A percentile compares a stretch with the other conserved stretches of the same genome.
Conservation (phyloP, 2,113 vertebrate genomes). For the Morone chrysops region DNA sequence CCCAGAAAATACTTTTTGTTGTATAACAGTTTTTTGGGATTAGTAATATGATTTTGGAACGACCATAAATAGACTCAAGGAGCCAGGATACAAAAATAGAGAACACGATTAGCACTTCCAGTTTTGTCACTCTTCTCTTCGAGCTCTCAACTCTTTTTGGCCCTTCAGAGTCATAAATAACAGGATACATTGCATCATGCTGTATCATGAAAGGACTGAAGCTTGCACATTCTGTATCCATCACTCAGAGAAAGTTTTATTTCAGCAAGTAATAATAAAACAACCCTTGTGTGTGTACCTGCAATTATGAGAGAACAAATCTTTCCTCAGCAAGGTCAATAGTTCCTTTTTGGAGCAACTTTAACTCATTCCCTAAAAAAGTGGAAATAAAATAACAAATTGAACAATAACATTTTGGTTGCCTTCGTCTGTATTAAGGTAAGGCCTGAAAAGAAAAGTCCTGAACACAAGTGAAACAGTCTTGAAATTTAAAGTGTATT, state of each 20-base stretch:
- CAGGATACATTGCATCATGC: not conserved
- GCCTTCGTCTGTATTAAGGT: not conserved
- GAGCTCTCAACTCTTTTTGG: not conserved
- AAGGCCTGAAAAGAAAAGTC: not conserved
- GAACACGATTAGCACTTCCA: slow-evolving; percentile 12
- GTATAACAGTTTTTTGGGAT: slow-evolving; percentile 55
- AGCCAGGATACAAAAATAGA: slow-evolving; percentile 31
- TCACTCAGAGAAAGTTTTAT: slow-evolving; percentile 12
- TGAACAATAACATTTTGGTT: not conserved
- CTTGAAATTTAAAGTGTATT: not conserved
- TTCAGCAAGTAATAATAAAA: slow-evolving; percentile 12
- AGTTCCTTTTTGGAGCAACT: not conserved
- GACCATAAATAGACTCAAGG: slow-evolving; percentile 51
- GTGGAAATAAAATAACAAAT: not conserved
- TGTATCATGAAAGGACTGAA: slow-evolving; percentile 6
- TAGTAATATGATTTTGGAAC: slow-evolving; percentile 43
- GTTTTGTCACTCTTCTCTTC: slow-evolving; percentile 15
- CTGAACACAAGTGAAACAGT: not conserved
- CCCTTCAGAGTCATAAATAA: slow-evolving; percentile 7
- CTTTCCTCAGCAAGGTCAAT: not conserved
- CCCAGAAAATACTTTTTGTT: slow-evolving; percentile 61
- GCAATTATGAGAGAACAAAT: slow-evolving; percentile 3
- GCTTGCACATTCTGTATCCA: not conserved
- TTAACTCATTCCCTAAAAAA: not conserved
- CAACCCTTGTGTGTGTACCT: not conserved